These are phyloP conservation scores for Rhadina sibilatrix DNA, from an alignment of 2,113 vertebrate genomes.

Conservation along the genomic window DNA sequence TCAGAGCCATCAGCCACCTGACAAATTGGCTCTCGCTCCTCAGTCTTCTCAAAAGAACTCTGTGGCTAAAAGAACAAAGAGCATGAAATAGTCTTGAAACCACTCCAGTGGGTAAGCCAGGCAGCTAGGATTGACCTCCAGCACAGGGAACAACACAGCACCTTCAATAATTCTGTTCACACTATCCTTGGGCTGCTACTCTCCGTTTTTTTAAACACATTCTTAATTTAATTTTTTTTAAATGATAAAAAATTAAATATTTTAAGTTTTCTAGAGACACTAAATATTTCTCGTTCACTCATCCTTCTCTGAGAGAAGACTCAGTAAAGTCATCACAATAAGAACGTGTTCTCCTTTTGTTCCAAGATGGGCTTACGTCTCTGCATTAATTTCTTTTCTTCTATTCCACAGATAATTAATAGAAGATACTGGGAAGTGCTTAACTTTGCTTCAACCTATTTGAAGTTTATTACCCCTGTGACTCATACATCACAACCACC, in stretches of 20 bases:
- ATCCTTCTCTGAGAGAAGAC: conserved; percentile 23
- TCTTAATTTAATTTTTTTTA: not conserved
- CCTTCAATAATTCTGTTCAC: not conserved
- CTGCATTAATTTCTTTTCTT: conserved; percentile 74
- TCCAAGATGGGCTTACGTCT: conserved; percentile 53
- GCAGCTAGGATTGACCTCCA: not conserved
- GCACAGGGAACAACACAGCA: not conserved
- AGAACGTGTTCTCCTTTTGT: conserved; percentile 45
- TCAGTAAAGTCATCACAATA: conserved; percentile 21
- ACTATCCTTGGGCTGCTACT: not conserved
- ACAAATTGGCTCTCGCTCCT: not conserved
- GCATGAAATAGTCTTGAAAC: conserved; percentile 3
- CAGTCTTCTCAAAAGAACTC: not conserved
- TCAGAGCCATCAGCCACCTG: not conserved
- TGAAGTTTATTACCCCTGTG: conserved; percentile 76
- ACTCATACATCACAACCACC: conserved; percentile 65
- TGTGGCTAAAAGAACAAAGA: conserved; percentile 20
- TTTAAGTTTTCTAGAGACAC: conserved; percentile 9
- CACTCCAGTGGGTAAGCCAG: not conserved
- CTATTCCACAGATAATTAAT: conserved; percentile 71
- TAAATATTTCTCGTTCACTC: conserved; percentile 45
- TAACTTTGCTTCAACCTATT: conserved; percentile 73
- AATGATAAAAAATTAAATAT: not conserved
- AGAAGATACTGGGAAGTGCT: conserved; percentile 69
- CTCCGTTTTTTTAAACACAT: not conserved